Evolutionary conservation across 2,888 invertebrate genomes (phyloP), one percentile per base, ranked within the genome.

Genomic region (Cloeon dipterum): DNA sequence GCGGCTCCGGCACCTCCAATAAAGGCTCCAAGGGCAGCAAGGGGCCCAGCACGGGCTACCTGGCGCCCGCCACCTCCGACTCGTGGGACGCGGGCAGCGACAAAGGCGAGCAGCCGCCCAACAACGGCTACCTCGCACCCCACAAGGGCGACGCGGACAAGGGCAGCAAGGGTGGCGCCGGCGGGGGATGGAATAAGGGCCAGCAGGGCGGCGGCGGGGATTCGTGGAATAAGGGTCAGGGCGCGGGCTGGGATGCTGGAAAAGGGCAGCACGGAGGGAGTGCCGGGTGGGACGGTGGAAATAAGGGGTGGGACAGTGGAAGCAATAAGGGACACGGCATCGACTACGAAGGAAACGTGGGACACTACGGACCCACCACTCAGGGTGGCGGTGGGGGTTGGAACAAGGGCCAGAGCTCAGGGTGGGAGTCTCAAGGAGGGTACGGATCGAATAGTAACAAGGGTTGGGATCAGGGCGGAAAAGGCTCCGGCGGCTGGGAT

Each of bases 211-310:
- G 7, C 8, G 11, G 23, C 11, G n/a, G 29, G 14, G 29, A 5
- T 7, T 7, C 13, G n/a, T 29, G 13, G 16, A 16, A 29, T 14
- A 29, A 29, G 29, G 29, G 29, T 8, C 29, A 5, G n/a, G n/a
- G 29, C 8, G 29, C 29, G 29, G 29, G 29, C 16, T 29, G 29
- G 29, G 29, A 29, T 29, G n/a, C 29, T 16, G 29, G 29, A 29
- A 5, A 14, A n/a, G 16, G 14, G n/a, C 29, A n/a, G 8, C 23
- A 23, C 23, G 23, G 8, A 8, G 23, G 23, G 11, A 23, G 8
- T 7, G 7, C 23, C 23, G 23, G 23, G 23, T 29, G 29, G 29
- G 29, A 29, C 14, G n/a, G 29, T 29, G 29, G 29, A 14, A 14
- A 29, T 8, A 29, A 29, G 14, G 5, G n/a, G 5, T n/a, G 29